These are phyloP conservation scores for Aselliscus stoliczkanus DNA, from an alignment of 2,797 vertebrate genomes.

Conservation along the genomic window DNA sequence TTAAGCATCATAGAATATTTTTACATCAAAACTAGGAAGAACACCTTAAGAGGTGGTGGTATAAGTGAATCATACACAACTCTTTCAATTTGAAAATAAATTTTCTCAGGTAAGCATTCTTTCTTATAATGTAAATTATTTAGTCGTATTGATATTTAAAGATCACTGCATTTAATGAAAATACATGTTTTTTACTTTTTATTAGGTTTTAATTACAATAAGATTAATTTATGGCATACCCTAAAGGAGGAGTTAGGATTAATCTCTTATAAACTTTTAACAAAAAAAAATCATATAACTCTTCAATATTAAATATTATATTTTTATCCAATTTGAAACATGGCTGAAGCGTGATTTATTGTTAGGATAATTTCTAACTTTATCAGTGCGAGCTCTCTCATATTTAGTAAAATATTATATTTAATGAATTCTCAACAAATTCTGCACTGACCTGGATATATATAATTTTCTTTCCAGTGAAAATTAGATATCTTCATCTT, in stretches of 20 bases:
- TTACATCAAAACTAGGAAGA: neutral
- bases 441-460: neutral
- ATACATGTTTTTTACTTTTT: neutral
- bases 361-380: neutral
- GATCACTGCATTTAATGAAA: neutral
- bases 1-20: neutral
- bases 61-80: neutral
- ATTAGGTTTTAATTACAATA: neutral
- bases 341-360: neutral
- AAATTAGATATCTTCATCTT: neutral
- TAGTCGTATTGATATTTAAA: neutral
- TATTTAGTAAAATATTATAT: neutral
- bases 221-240: neutral
- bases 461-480: neutral
- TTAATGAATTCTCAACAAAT: conserved; percentile 9
- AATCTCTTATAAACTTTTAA: neutral
- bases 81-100: neutral
- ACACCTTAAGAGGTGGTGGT: neutral
- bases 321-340: neutral
- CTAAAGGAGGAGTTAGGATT: neutral
- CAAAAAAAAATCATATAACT: neutral
- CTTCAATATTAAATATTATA: neutral
- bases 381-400: neutral
- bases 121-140: neutral
- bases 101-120: neutral